Evolutionary conservation across 2,797 vertebrate species (phyloP).

Genomic region (Phrynocephalus vlangalii): DNA sequence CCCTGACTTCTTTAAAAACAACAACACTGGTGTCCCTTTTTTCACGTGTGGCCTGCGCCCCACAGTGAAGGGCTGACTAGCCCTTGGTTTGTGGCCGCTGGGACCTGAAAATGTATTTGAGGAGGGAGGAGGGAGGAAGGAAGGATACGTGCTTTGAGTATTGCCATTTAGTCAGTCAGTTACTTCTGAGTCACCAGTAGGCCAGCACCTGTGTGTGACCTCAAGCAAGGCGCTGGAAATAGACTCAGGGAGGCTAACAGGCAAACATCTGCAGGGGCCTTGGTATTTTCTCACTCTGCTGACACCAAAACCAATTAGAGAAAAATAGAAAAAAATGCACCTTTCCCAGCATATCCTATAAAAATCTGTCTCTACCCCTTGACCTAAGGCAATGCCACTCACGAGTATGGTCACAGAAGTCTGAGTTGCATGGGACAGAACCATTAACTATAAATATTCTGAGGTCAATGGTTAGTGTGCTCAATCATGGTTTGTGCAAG

Average conservation of each 20-base stretch:
- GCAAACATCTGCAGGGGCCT: constrained; percentile 56
- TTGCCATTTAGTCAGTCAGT: not conserved
- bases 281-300: constrained; percentile 31
- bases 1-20: too few species aligned
- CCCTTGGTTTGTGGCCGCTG: not conserved
- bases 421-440: not conserved
- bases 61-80: not conserved
- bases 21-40: not conserved
- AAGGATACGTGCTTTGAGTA: not conserved
- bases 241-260: constrained; percentile 44
- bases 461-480: not conserved
- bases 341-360: not conserved
- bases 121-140: not conserved
- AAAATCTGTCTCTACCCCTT: not conserved
- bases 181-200: constrained; percentile 62
- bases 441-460: not conserved
- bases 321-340: not conserved
- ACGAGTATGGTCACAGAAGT: too few species aligned
- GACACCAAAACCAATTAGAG: not conserved
- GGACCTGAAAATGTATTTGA: constrained; percentile 29
- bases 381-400: not conserved
- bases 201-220: constrained; percentile 66
- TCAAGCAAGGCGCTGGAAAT: constrained; percentile 53
- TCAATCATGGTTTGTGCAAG: not conserved
- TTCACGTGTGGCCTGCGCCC: not conserved